These are phyloP conservation scores for Leptocoma aspasia DNA, from an alignment of 2,113 vertebrate genomes.

Conservation along the genomic window DNA sequence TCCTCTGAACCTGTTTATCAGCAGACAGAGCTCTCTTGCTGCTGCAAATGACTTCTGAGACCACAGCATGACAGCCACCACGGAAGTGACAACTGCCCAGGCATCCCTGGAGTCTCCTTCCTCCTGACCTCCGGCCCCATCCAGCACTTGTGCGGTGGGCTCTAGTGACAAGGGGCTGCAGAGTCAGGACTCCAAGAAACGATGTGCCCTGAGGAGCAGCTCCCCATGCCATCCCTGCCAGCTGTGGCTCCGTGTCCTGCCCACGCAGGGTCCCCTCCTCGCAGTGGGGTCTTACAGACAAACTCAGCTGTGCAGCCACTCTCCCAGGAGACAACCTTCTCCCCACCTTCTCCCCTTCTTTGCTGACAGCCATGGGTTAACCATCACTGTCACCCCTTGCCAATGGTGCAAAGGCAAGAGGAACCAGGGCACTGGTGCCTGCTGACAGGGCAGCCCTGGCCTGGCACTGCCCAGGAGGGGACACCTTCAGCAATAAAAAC, in stretches of 20 bases:
- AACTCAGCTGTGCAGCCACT: neutral
- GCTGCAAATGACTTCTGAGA: neutral
- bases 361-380: neutral
- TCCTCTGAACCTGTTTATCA: neutral
- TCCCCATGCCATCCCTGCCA: neutral
- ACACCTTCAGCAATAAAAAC: neutral
- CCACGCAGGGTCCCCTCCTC: neutral
- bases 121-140: neutral
- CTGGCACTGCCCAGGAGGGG: neutral
- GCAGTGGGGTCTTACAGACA: neutral
- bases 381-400: neutral
- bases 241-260: accelerated
- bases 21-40: neutral
- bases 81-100: neutral
- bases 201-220: accelerated
- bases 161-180: neutral
- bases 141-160: neutral
- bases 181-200: neutral
- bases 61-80: accelerated
- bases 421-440: neutral
- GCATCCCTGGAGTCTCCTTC: neutral
- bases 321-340: neutral
- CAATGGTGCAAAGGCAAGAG: accelerated
- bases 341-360: neutral
- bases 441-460: neutral